Conservation (phyloP, 2,888 invertebrate genomes). For the Ophonus ardosiacus region DNA sequence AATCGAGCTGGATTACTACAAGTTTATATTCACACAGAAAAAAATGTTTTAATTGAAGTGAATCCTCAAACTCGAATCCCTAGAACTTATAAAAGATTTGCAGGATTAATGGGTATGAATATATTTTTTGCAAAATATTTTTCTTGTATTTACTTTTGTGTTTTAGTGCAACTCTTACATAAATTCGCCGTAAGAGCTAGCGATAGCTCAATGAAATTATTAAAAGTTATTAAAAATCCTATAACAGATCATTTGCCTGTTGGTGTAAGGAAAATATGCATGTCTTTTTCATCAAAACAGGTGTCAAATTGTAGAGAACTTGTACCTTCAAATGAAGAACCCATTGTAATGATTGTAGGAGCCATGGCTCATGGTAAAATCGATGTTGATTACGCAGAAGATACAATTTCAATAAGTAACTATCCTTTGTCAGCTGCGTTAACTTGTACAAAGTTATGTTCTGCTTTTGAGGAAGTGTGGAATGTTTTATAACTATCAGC, state of each 20-base stretch:
- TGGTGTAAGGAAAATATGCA: slow-evolving; percentile 92
- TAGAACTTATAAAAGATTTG: slow-evolving; percentile 97
- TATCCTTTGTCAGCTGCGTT: slow-evolving; percentile 98
- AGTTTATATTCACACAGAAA: slow-evolving; percentile 94
- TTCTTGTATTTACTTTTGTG: slow-evolving; percentile 58
- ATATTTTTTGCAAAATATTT: background rate
- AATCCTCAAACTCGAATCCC: slow-evolving; percentile 98
- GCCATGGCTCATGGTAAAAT: slow-evolving; percentile 99
- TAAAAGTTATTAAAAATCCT: slow-evolving; percentile 98
- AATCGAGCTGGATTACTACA: slow-evolving; percentile 97
- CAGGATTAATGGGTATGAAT: slow-evolving; percentile 92
- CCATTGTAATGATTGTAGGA: slow-evolving; percentile 94
- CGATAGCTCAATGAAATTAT: slow-evolving; percentile 90
- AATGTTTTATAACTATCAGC: slow-evolving; percentile 78
- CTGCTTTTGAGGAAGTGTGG: slow-evolving; percentile 97
- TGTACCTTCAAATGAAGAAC: slow-evolving; percentile 87
- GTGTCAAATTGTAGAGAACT: slow-evolving; percentile 84
- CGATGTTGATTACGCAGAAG: slow-evolving; percentile 92
- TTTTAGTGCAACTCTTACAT: slow-evolving; percentile 95
- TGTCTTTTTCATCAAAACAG: slow-evolving; percentile 91
- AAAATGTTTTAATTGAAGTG: slow-evolving; percentile 95
- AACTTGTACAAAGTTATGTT: slow-evolving; percentile 96
- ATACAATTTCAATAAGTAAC: slow-evolving; percentile 93
- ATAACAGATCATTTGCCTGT: slow-evolving; percentile 95
- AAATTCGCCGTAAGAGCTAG: slow-evolving; percentile 95